These are phyloP conservation scores for Microplitis deprimator DNA, from an alignment of 2,888 invertebrate species.

Conservation along the genomic window DNA sequence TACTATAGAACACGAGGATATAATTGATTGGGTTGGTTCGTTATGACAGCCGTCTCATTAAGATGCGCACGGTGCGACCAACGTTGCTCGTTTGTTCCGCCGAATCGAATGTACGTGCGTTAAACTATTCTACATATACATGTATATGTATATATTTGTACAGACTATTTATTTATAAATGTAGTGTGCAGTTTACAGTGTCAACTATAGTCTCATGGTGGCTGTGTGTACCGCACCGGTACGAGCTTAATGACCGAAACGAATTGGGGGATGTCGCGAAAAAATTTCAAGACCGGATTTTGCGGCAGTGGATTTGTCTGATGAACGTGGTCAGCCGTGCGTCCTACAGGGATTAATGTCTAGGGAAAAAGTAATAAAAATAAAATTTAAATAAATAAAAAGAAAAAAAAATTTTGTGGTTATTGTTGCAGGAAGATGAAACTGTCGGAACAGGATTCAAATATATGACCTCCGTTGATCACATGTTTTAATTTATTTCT, in stretches of 20 bases:
- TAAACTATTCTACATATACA: constrained; percentile 30
- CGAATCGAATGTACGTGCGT: constrained; percentile 53
- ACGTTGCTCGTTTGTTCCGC: constrained; percentile 62
- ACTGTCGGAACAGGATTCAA: neutral
- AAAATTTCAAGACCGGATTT: constrained; percentile 44
- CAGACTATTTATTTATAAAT: constrained; percentile 20
- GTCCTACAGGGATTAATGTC: constrained; percentile 51
- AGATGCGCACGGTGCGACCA: constrained; percentile 63
- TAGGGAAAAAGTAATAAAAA: constrained; percentile 24
- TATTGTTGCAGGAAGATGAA: neutral
- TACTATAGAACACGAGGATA: constrained; percentile 41
- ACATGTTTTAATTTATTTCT: no score
- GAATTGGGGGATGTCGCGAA: constrained; percentile 50
- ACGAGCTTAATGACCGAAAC: constrained; percentile 51
- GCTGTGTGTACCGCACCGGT: constrained; percentile 24
- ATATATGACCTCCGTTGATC: neutral
- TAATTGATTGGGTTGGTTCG: constrained; percentile 68
- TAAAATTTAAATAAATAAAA: constrained; percentile 22
- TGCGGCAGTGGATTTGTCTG: constrained; percentile 33
- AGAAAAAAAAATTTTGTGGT: neutral
- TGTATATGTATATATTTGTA: constrained; percentile 25
- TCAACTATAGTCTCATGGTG: neutral
- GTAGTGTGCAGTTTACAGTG: constrained; percentile 13
- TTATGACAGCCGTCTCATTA: constrained; percentile 69
- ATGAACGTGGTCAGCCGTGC: constrained; percentile 44